Evolutionary conservation across 2,797 vertebrate genomes (phyloP), one percentile per base, ranked within the genome.

Genomic region (Mycteria americana): DNA sequence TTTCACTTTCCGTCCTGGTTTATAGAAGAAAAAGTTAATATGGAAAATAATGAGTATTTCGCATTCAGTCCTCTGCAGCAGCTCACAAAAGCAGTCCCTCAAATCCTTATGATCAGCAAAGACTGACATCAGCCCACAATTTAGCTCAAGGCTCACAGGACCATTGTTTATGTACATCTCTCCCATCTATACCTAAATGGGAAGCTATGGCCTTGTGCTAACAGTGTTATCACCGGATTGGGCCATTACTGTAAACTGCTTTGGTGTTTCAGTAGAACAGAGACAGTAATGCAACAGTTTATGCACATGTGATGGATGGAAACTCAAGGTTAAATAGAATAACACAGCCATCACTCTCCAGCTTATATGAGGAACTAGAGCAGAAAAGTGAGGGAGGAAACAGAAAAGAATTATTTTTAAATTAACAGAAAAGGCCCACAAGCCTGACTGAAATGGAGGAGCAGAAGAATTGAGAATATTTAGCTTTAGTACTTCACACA

Each of bases 281-380:
- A 87, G 73, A 86, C 54, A 89, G 56, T 79, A 79, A 94, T 51
- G 70, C 75, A 96, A 86, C 76, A 86, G 62, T 60, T 92, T 76
- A 76, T 86, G 82, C 45, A 45, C 73, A 59, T 33, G 41, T 84
- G 94, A 96, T 73, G 59, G 79, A 93, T 88, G 87, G 51, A 93
- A 86, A 73, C 33, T 57, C 79, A 76, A 74, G 65, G 83, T 79
- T 85, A 92, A 79, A 59, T 4, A 67, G 41, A 88, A 64, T 56
- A 93, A 73, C 63, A 73, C 31, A 90, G 39, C 41, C 59, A 93
- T 88, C 2, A 4, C 50, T 95, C 89, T 92, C 60, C 73, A 79
- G 45, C 48, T 95, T 63, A 7, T 41, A 63, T 67, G 37, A 69
- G 39, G 79, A 84, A 70, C 13, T 27, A 76, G 17, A 84, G 48